Percentiles rank a stretch among this genome's conserved stretches.
These are phyloP conservation scores for Naja naja DNA, from an alignment of 2,113 vertebrate genomes.

Conservation along the genomic window DNA sequence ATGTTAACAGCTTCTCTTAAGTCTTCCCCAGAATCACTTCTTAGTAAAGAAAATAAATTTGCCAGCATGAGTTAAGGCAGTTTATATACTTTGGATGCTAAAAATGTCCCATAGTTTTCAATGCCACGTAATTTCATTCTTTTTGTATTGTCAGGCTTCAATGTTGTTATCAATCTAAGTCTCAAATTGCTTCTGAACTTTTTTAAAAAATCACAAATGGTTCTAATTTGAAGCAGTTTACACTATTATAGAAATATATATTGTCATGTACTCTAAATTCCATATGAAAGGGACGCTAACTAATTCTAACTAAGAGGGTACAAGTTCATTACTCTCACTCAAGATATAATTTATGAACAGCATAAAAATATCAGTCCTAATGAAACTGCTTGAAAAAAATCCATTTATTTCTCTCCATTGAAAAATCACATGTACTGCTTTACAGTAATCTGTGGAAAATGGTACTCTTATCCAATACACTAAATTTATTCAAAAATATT, in stretches of 20 bases:
- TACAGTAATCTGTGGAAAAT: background rate
- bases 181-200: background rate
- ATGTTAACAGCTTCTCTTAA: slow-evolving; percentile 34
- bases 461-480: background rate
- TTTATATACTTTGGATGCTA: slow-evolving; percentile 14
- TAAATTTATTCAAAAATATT: background rate
- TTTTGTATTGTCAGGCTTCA: background rate
- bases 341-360: background rate
- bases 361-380: background rate
- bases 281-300: background rate
- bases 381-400: background rate
- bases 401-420: background rate
- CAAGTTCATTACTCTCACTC: background rate
- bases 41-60: slow-evolving; percentile 3
- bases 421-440: too few species aligned
- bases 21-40: background rate
- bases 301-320: background rate
- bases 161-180: slow-evolving; percentile 1
- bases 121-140: background rate
- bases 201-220: background rate
- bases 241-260: background rate
- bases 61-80: background rate
- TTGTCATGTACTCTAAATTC: background rate
- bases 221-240: background rate
- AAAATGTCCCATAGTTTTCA: slow-evolving; percentile 11